phyloP scores from a whole-genome alignment of 1,140 invertebrate genomes.

The Chlorops oryzae region DNA sequence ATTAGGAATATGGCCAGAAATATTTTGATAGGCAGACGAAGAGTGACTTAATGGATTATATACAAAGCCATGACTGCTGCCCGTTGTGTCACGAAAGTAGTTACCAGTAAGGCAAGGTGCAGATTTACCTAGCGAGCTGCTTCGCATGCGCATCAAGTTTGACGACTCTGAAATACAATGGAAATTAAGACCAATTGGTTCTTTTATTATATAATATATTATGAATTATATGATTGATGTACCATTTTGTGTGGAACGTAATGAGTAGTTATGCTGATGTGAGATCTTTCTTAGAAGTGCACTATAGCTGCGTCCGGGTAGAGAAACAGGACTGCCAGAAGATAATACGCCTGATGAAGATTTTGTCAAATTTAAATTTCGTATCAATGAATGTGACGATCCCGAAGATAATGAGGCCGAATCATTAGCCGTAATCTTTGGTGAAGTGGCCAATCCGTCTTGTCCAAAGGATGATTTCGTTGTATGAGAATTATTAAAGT shows the following conservation, averaged over 20 bases:
- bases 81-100: slow-evolving; percentile 18
- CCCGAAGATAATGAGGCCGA: slow-evolving; percentile 25
- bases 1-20: slow-evolving; percentile 73
- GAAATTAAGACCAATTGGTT: too few relatives aligned
- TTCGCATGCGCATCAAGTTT: slow-evolving; percentile 81
- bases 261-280: slow-evolving; percentile 43
- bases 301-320: slow-evolving; percentile 35
- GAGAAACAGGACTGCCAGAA: slow-evolving; percentile 35
- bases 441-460: slow-evolving; percentile 33
- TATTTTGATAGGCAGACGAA: too few relatives aligned
- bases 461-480: slow-evolving; percentile 24
- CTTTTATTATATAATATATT: too few relatives aligned
- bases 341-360: slow-evolving; percentile 39
- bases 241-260: slow-evolving; percentile 37
- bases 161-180: slow-evolving; percentile 51
- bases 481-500: background rate
- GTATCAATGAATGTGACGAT: slow-evolving; percentile 31
- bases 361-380: slow-evolving; percentile 41
- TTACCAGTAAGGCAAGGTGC: slow-evolving; percentile 57
- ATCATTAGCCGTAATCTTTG: slow-evolving; percentile 25
- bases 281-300: slow-evolving; percentile 39
- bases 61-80: background rate
- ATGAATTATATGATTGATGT: too few relatives aligned
- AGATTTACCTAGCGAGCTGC: slow-evolving; percentile 83
- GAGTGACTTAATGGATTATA: background rate